phyloP scores from a whole-genome alignment of 2,888 invertebrate species.

The Malthinus seriepunctatus region DNA sequence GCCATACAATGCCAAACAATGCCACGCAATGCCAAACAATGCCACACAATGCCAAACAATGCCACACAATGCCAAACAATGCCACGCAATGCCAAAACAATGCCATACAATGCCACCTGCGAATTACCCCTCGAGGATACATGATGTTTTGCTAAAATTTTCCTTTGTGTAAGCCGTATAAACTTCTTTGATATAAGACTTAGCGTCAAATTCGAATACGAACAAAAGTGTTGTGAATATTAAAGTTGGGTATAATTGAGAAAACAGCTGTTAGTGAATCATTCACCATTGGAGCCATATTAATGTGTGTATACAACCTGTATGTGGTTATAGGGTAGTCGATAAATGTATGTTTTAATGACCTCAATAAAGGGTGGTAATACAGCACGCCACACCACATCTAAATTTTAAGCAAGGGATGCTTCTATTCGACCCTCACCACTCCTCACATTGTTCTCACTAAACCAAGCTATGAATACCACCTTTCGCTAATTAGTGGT shows the following conservation, averaged over 20 bases:
- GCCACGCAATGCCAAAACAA: no score
- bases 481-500: constrained; percentile 22
- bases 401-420: constrained; percentile 21
- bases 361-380: constrained; percentile 25
- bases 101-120: no score
- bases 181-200: no score
- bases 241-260: constrained; percentile 6
- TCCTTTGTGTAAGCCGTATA: no score
- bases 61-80: no score
- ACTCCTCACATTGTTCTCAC: constrained; percentile 10
- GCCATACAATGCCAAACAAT: no score
- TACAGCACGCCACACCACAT: constrained; percentile 19
- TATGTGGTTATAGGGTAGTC: constrained; percentile 18
- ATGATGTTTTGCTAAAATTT: no score
- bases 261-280: constrained; percentile 23
- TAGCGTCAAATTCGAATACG: no score
- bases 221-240: no score
- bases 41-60: no score
- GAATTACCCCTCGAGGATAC: no score
- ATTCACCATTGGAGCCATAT: constrained; percentile 9
- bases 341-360: constrained; percentile 24
- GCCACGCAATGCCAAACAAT: no score
- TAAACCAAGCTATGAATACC: constrained; percentile 15
- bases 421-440: constrained; percentile 12
- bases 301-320: constrained; percentile 12